phyloP scores from a whole-genome alignment of 2,797 vertebrate species.

The Tauraco hartlaubi region DNA sequence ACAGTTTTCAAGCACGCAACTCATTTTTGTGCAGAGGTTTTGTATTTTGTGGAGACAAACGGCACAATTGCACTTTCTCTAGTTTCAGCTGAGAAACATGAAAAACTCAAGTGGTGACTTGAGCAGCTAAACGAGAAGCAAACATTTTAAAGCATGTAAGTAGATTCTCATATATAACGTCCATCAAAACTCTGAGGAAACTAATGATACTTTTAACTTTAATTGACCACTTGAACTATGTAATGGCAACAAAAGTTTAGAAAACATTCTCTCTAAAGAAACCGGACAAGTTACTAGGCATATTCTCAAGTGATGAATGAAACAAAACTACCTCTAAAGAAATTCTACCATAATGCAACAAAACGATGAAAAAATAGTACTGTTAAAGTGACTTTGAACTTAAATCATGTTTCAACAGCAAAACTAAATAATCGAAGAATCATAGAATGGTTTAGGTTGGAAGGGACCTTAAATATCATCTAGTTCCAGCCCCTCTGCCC shows the following conservation, averaged over 20 bases:
- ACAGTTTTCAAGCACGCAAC: not conserved
- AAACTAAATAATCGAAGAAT: not conserved
- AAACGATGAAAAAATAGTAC: not conserved
- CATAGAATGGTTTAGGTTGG: too few species aligned
- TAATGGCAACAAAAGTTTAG: not conserved
- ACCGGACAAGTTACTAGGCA: not conserved
- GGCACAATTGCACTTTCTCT: not conserved
- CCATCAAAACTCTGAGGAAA: not conserved
- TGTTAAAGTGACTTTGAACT: not conserved
- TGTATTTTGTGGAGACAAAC: not conserved
- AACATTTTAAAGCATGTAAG: not conserved
- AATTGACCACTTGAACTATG: not conserved
- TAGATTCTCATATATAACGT: not conserved
- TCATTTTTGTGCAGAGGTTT: not conserved
- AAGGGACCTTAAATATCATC: too few species aligned
- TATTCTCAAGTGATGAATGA: not conserved
- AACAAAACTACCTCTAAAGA: not conserved
- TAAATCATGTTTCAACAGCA: not conserved
- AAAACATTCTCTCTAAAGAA: not conserved
- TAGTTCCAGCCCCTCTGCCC: too few species aligned
- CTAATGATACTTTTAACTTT: not conserved
- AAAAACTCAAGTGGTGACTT: not conserved
- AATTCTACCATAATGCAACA: not conserved
- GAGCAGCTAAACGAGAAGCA: not conserved
- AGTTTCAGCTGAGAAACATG: not conserved